Evolutionary conservation across 2,113 vertebrate genomes (phyloP).

Genomic region (Clarias macrocephalus): DNA sequence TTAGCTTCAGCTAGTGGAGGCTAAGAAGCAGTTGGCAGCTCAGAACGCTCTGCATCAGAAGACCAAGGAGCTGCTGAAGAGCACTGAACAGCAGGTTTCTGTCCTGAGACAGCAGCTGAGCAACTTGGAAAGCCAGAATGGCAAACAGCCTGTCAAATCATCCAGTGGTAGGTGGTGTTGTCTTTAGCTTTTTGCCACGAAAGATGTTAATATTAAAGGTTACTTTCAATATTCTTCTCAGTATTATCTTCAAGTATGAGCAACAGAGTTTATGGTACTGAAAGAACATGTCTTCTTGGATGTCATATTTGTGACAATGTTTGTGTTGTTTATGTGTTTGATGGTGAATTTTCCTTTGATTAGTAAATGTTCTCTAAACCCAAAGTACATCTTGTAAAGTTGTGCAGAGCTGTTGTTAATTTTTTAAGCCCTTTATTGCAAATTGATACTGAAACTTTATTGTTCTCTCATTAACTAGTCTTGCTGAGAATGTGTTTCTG

Average conservation of each 20-base stretch:
- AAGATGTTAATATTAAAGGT: not conserved
- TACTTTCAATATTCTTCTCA: not conserved
- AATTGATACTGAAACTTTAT: not conserved
- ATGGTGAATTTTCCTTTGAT: not conserved
- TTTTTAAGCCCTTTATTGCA: not conserved
- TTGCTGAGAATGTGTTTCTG: not conserved
- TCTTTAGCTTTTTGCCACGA: not conserved
- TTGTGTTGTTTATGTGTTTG: not conserved
- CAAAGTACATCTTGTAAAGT: not conserved
- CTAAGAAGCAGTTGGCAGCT: slow-evolving; percentile 87
- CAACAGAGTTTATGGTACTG: not conserved
- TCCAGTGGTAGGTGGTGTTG: slow-evolving; percentile 57
- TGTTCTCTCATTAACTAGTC: too few relatives aligned
- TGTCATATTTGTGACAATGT: not conserved
- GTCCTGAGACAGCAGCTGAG: slow-evolving; percentile 83
- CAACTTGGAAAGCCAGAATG: slow-evolving; percentile 73
- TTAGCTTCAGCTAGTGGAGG: slow-evolving; percentile 74
- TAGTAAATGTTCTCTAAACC: not conserved
- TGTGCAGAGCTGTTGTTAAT: not conserved
- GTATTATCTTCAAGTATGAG: not conserved
- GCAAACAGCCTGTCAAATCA: slow-evolving; percentile 50
- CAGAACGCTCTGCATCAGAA: slow-evolving; percentile 82
- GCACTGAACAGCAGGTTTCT: slow-evolving; percentile 82
- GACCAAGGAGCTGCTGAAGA: slow-evolving; percentile 90
- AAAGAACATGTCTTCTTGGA: not conserved